These are phyloP conservation scores for Julus scandinavius DNA, from an alignment of 2,888 invertebrate genomes.

Conservation along the genomic window DNA sequence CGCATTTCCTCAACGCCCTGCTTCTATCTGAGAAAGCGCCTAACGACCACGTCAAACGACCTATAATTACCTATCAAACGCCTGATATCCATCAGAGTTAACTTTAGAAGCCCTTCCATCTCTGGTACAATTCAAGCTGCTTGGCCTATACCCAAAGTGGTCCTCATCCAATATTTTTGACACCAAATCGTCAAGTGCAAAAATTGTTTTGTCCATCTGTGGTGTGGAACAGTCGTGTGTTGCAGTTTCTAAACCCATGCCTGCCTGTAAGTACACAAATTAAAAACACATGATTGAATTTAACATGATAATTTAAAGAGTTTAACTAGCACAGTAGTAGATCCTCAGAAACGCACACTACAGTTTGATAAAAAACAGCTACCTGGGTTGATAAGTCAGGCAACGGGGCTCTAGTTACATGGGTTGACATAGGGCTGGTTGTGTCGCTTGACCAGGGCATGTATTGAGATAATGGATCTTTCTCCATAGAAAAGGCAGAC, in stretches of 20 bases:
- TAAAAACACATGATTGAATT: neutral
- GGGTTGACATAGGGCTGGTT: slow-evolving; percentile 49
- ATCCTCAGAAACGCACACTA: neutral
- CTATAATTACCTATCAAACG: slow-evolving; percentile 29
- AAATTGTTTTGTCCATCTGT: slow-evolving; percentile 50
- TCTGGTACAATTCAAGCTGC: neutral
- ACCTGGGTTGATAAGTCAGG: slow-evolving; percentile 49
- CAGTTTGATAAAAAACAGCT: neutral
- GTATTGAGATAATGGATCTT: slow-evolving; percentile 57
- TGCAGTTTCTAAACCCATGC: slow-evolving; percentile 47
- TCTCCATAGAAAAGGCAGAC: slow-evolving; percentile 55
- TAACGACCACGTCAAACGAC: too few relatives aligned
- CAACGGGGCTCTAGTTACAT: neutral
- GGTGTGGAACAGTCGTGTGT: slow-evolving; percentile 25
- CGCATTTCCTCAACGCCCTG: too few relatives aligned
- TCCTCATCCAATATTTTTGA: slow-evolving; percentile 58
- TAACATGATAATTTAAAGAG: neutral
- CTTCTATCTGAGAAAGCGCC: too few relatives aligned
- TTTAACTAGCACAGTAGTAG: neutral
- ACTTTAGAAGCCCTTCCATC: neutral
- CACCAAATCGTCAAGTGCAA: slow-evolving; percentile 58
- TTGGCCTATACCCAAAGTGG: slow-evolving; percentile 56
- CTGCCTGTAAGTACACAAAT: neutral
- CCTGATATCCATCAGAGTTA: slow-evolving; percentile 34
- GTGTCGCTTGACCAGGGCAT: slow-evolving; percentile 57